These are phyloP conservation scores for Pachydiplax longipennis DNA, from an alignment of 2,888 invertebrate genomes.

Conservation along the genomic window DNA sequence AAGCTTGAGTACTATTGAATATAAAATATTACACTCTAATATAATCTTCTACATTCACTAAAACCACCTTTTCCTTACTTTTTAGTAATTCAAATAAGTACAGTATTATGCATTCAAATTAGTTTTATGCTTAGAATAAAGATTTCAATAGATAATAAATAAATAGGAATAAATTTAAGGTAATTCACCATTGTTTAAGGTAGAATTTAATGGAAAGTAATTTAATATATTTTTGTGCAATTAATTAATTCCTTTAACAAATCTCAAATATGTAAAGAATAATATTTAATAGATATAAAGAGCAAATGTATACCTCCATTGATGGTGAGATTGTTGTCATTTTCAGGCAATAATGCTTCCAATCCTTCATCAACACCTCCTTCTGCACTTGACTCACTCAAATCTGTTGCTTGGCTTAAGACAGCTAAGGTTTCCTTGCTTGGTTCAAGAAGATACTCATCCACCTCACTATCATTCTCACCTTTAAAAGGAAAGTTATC, in stretches of 20 bases:
- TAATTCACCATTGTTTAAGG: too few species aligned
- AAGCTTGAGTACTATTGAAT: too few species aligned
- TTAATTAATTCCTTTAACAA: neutral
- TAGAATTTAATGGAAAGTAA: too few species aligned
- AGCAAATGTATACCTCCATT: neutral
- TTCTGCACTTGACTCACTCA: constrained; percentile 6
- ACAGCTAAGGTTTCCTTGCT: constrained; percentile 52
- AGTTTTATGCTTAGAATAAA: too few species aligned
- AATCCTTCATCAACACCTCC: constrained; percentile 11
- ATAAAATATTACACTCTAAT: too few species aligned
- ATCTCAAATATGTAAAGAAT: neutral
- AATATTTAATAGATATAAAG: neutral
- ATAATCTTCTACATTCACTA: too few species aligned
- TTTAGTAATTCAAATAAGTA: too few species aligned
- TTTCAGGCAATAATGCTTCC: constrained; percentile 7
- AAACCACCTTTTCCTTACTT: too few species aligned
- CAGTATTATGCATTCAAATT: too few species aligned
- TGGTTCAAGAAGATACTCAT: constrained; percentile 58
- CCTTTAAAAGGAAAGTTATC: constrained; percentile 47
- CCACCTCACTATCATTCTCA: constrained; percentile 57
- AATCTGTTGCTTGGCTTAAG: constrained; percentile 50
- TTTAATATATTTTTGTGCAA: too few species aligned
- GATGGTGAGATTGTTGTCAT: neutral
- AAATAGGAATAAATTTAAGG: too few species aligned
- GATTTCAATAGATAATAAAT: too few species aligned